Percentiles rank a stretch among this genome's conserved stretches.
Evolutionary conservation across 1,140 invertebrate genomes (phyloP).

Genomic region (Drosophila baimaii): DNA sequence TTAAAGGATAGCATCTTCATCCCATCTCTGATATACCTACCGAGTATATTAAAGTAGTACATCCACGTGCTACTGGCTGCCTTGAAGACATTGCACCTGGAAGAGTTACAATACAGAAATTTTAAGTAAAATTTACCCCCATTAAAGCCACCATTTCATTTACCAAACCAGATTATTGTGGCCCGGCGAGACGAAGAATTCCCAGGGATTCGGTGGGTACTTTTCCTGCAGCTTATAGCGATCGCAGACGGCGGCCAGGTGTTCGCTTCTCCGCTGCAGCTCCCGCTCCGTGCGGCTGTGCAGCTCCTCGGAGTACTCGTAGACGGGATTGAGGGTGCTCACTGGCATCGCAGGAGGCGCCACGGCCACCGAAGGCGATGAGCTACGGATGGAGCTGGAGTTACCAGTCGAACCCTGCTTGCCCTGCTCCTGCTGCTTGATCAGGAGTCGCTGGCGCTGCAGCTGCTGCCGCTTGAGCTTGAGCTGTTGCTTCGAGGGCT

Average conservation of each 20-base stretch:
- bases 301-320: constrained; percentile 83
- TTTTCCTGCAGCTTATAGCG: constrained; percentile 70
- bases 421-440: constrained; percentile 40
- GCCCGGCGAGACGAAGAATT: constrained; percentile 90
- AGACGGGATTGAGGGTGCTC: constrained; percentile 80
- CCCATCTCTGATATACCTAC: constrained; percentile 67
- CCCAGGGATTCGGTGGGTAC: constrained; percentile 87
- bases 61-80: constrained; percentile 92
- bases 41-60: constrained; percentile 91
- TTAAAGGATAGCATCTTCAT: too few species aligned
- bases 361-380: background rate
- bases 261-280: constrained; percentile 56
- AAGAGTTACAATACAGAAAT: background rate
- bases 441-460: constrained; percentile 50
- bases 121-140: too few species aligned
- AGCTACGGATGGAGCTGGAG: constrained; percentile 1
- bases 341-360: constrained; percentile 6
- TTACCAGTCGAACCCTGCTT: constrained; percentile 11
- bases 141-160: background rate
- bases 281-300: constrained; percentile 78
- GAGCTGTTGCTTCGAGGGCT: constrained; percentile 61
- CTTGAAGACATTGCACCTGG: constrained; percentile 90
- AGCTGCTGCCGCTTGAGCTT: constrained; percentile 65
- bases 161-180: constrained; percentile 89
- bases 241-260: constrained; percentile 66